Base-by-base conservation (phyloP, 2,797 vertebrate species). In the Myoxocephalus aenaeus region DNA sequence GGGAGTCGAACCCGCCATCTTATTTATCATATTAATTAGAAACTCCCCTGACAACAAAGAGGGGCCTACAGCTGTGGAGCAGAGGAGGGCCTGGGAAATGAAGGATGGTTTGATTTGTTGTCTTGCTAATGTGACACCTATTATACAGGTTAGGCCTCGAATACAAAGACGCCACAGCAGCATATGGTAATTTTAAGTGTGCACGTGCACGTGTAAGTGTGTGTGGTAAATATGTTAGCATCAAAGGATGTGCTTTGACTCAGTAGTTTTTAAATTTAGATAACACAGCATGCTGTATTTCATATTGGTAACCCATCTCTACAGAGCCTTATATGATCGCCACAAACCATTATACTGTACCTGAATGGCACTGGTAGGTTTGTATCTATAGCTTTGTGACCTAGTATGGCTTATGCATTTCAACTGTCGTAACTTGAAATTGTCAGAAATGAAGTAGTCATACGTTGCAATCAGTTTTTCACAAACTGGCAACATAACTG, bases 21-120 rank as follows among this genome's bases (percentile, higher is more conserved):
- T 98, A 97, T 97, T 98, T 98, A 98, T 97, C 97, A 98, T 97
- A 99, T 98, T 98, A 98, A 99, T 98, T 99, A 98, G 97, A 98
- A 98, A 97, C 95, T 97, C 96, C 96, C 96, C 95, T 96, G 96
- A 97, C 93, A 97, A 97, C 97, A 96, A 96, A 92, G 91, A 83
- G 85, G 58, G 87, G 96, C 95, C 92, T 95, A 94, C 97, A 98
- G 97, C 97, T 98, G 97, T 96, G 96, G 95, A 95, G 96, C 95
- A 96, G 96, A 96, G 96, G 95, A 88, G 95, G 96, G 95, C 96
- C 96, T 96, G 97, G 97, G 95, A 97, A 97, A 96, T 96, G 96
- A 88, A 83, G 84, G 80, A 74, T 8, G 80, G 76, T 97, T 97
- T 97, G 92, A 94, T 95, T 94, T 98, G 97, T 97, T 98, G 96